Evolutionary conservation across 2,888 invertebrate species (phyloP), one percentile per base, ranked within the genome.

Genomic region (Rhodophaea formosa): DNA sequence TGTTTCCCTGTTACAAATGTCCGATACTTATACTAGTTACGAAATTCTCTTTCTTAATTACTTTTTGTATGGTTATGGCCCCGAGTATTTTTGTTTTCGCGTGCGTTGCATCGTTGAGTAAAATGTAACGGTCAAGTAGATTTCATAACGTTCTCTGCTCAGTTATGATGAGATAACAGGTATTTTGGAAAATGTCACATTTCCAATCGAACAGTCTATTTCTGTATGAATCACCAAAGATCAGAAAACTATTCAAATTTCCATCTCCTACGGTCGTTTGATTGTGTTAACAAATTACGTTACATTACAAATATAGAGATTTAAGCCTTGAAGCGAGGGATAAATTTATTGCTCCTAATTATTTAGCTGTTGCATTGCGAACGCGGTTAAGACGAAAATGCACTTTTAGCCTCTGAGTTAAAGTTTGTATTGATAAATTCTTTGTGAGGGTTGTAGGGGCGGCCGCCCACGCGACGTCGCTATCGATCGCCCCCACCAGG

Each of bases 401-500:
- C 42, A 56, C 35, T 42, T 56, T 43, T 16, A 7, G 10, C 49
- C 0, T 10, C 30, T 15, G 59, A 17, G 58, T 62, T 79, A 82
- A 74, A 75, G 80, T 77, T 70, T 71, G 72, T 57, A 78, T 68
- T 75, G 62, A 63, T 66, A 69, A 68, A 70, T 61, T 66, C 62
- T 60, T 56, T 60, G 64, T 63, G 68, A 66, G 74, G 74, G 73
- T 72, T 70, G 71, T 70, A 72, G 77, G 78, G 80, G 79, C 64
- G 75, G 74, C 70, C 84, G 75, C 87, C 86, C 77, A 84, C 87
- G 77, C 81, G 75, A 73, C 67, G 66, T 63, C 66, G 67, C 49
- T 88, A 88, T 89, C 81, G 88, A 88, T 88, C 87, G 84, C 70
- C 73, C 70, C 75, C 73, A 64, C 72, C 47, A 66, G 83, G 81